Evolutionary conservation across 1,140 invertebrate genomes (phyloP), one percentile per base, ranked within the genome.

Genomic region (Aradophagus sp.): DNA sequence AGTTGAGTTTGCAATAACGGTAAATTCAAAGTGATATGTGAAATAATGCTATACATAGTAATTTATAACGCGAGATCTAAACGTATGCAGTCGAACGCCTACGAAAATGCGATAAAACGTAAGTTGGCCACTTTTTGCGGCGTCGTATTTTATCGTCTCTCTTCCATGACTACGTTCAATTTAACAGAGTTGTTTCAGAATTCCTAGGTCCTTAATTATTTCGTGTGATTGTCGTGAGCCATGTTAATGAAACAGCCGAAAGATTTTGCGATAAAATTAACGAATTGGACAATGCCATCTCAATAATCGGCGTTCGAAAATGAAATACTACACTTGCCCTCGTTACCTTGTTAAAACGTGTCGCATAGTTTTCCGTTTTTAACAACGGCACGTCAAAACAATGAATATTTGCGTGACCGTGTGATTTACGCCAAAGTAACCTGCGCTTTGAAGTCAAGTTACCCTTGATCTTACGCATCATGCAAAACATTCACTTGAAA

Each of bases 391-490:
- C 32, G 52, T 59, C 58, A 53, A 20, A 58, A 53, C 13, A 74
- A 63, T 59, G 56, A 65, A 59, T 71, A 66, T 53, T 74, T 55
- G 73, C 73, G 73, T 75, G 73, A 75, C 63, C 7, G 26, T 26
- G 23, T 59, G 47, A 65, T 53, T 63, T 50, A 63, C 52, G 19
- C 32, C 4, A 44, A 36, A 41, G 23, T 56, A 15, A 39, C 16
- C 17, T 12, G 13, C 23, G 44, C 36, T 52, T 14, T 10, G 3
- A 12, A 53, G 32, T 70, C 36, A 52, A 35, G 55, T 44, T 42
- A 63, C 11, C 41, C 36, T 52, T 58, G 36, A 63, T 70, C 58
- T 53, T 36, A 59, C 48, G 50, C 44, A 65, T 62, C 75, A 74
- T 68, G 75, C 72, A 38, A 76, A 41, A 23, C 11, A 13, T 19